Percentiles rank a stretch among this genome's conserved stretches.
phyloP scores from a whole-genome alignment of 2,113 vertebrate species.

The Sphyrna mokarran region DNA sequence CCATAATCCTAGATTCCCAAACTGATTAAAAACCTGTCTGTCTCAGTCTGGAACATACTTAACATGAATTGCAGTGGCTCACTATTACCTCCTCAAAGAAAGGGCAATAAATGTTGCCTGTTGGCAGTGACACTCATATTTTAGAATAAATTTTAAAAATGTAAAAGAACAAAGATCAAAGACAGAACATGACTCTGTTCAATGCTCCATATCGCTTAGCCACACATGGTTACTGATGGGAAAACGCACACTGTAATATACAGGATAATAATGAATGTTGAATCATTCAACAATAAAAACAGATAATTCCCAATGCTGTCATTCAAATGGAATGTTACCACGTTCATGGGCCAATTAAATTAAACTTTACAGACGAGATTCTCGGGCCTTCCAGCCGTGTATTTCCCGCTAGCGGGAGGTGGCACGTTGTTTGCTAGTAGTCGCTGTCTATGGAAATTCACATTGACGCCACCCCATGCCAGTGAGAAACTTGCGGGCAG shows the following conservation, averaged over 20 bases:
- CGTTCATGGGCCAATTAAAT: neutral
- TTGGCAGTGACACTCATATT: neutral
- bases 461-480: no score
- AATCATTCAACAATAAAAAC: neutral
- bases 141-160: neutral
- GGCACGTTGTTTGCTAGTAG: no score
- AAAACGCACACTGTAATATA: neutral
- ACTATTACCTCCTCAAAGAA: neutral
- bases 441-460: no score
- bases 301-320: neutral
- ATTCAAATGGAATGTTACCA: neutral
- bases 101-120: neutral
- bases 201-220: neutral
- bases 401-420: no score
- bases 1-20: no score
- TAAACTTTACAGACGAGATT: neutral
- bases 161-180: neutral
- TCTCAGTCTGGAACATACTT: no score
- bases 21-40: no score
- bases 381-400: neutral
- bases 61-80: neutral
- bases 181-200: neutral
- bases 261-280: neutral
- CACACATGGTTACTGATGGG: neutral
- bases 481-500: no score